phyloP scores from a whole-genome alignment of 1,140 invertebrate species.

The Hyphantria cunea region DNA sequence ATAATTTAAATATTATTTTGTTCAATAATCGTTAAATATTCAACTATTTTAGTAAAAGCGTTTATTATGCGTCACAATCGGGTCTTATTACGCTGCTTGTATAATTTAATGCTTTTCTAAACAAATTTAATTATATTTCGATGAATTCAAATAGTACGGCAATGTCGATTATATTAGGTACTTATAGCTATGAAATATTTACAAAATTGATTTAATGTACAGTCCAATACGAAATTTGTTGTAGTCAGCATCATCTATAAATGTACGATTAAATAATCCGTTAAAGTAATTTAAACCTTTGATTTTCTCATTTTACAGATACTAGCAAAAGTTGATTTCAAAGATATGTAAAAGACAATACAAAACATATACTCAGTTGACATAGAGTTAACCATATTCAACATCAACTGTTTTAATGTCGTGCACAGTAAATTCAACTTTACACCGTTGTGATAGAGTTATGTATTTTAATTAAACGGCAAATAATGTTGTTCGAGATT shows the following conservation, averaged over 20 bases:
- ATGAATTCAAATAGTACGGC: slow-evolving; percentile 9
- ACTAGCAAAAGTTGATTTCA: slow-evolving; percentile 12
- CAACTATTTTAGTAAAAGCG: slow-evolving; percentile 11
- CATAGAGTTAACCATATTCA: slow-evolving; percentile 34
- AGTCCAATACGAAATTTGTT: no score
- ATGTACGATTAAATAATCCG: no score
- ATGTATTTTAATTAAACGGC: slow-evolving; percentile 4
- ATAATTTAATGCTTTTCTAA: slow-evolving; percentile 26
- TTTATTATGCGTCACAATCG: slow-evolving; percentile 22
- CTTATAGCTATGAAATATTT: no score
- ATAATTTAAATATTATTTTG: slow-evolving; percentile 46
- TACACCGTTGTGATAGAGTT: slow-evolving; percentile 16
- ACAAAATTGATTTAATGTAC: no score
- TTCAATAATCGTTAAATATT: slow-evolving; percentile 6
- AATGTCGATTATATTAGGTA: no score
- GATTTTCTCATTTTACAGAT: no score
- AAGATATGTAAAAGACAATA: slow-evolving; percentile 4
- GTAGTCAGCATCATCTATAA: no score
- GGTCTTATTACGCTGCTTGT: background rate
- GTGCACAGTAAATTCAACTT: slow-evolving; percentile 5
- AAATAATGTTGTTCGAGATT: slow-evolving; percentile 53
- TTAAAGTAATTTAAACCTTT: no score
- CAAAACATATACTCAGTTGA: slow-evolving; percentile 33
- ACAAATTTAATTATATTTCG: slow-evolving; percentile 12
- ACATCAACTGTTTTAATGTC: background rate